Evolutionary conservation across 2,888 invertebrate genomes (phyloP).

Genomic region (Drosophila engyochracea): DNA sequence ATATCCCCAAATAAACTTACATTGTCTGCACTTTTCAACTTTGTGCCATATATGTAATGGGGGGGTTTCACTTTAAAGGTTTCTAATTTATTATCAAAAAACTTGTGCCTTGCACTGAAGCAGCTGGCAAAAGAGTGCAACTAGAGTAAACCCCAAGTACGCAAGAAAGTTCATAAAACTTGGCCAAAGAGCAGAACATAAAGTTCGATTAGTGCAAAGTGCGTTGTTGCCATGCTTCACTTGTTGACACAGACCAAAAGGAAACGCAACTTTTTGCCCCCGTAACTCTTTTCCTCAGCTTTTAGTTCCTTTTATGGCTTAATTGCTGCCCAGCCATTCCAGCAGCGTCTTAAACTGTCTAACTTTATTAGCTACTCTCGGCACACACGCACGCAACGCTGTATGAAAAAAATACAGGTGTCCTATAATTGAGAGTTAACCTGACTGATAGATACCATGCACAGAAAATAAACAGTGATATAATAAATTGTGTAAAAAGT

Average conservation of each 20-base stretch:
- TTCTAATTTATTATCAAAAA: conserved; percentile 53
- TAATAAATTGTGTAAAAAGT: neutral
- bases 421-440: neutral
- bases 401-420: conserved; percentile 18
- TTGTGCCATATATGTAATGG: conserved; percentile 3
- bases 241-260: conserved; percentile 53
- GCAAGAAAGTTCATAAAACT: conserved; percentile 53
- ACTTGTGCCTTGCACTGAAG: conserved; percentile 17
- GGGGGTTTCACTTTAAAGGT: conserved; percentile 40
- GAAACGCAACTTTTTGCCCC: conserved; percentile 34
- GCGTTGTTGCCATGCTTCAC: conserved; percentile 53
- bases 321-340: conserved; percentile 50
- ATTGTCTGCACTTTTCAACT: conserved; percentile 33
- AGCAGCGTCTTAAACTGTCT: conserved; percentile 54
- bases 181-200: conserved; percentile 54
- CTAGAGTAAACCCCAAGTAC: conserved; percentile 21
- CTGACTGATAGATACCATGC: neutral
- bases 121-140: conserved; percentile 16
- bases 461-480: neutral
- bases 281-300: conserved; percentile 13
- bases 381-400: conserved; percentile 60
- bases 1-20: conserved; percentile 21
- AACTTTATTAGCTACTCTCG: conserved; percentile 66
- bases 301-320: conserved; percentile 59
- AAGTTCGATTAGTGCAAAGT: conserved; percentile 71